Conservation (phyloP, 2,113 vertebrate species). For the Istiophorus platypterus region DNA sequence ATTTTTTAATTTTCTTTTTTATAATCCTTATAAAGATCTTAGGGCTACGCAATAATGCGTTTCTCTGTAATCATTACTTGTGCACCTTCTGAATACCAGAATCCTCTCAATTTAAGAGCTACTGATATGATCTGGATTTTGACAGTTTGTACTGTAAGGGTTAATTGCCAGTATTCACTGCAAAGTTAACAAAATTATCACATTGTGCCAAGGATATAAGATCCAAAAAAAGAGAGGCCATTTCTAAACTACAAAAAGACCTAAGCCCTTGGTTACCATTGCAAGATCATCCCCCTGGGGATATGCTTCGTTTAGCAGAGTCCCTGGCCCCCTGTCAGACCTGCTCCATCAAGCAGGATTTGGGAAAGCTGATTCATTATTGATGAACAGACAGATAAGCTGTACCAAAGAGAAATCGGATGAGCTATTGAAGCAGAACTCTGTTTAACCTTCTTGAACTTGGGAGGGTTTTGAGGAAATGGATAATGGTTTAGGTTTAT, state of each 20-base stretch:
- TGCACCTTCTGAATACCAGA: neutral
- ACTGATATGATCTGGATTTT: neutral
- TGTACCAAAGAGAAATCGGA: conserved; percentile 26
- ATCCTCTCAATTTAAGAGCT: neutral
- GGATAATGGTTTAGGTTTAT: conserved; percentile 23
- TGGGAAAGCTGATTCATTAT: conserved; percentile 60
- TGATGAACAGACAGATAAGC: conserved; percentile 48
- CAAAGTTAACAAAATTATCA: neutral
- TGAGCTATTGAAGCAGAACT: conserved; percentile 29
- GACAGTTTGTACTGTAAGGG: neutral
- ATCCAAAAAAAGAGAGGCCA: neutral
- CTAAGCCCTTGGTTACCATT: neutral
- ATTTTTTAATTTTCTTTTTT: neutral
- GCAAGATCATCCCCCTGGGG: neutral
- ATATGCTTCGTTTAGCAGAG: conserved; percentile 25
- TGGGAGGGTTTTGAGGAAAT: neutral
- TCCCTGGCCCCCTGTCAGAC: conserved; percentile 20
- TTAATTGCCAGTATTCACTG: neutral
- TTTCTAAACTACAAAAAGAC: neutral
- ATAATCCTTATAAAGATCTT: no score
- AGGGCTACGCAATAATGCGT: no score
- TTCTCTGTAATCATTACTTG: no score
- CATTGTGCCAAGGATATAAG: neutral
- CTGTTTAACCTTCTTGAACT: conserved; percentile 33
- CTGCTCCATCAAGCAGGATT: conserved; percentile 39